Evolutionary conservation across 2,797 vertebrate genomes (phyloP).

Genomic region (Botia almorhae): DNA sequence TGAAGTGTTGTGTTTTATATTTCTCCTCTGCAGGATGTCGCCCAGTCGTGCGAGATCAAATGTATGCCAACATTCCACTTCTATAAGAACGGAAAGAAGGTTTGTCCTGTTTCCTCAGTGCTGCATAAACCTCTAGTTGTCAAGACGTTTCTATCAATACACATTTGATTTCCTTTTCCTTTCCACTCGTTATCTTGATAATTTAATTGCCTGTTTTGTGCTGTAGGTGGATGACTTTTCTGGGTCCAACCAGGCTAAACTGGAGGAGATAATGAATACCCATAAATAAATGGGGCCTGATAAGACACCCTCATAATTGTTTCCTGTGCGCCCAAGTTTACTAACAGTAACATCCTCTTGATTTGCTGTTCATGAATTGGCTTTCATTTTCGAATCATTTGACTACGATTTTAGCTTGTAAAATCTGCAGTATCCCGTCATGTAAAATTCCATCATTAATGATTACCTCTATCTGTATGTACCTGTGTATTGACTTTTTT

Average conservation of each 20-base stretch:
- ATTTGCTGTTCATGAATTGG: conserved; percentile 5
- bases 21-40: conserved; percentile 75
- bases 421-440: conserved; percentile 9
- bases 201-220: neutral
- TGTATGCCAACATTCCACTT: conserved; percentile 91
- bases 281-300: conserved; percentile 32
- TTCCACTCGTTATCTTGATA: neutral
- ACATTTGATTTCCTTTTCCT: neutral
- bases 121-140: neutral
- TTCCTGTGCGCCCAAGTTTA: conserved; percentile 9
- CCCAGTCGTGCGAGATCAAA: conserved; percentile 79
- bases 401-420: neutral
- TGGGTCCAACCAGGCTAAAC: conserved; percentile 60
- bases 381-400: neutral
- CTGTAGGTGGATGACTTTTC: conserved; percentile 60
- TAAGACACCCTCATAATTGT: neutral
- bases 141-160: neutral
- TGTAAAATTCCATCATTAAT: conserved; percentile 6
- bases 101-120: conserved; percentile 50
- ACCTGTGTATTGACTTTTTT: neutral
- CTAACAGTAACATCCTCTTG: conserved; percentile 2
- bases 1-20: neutral
- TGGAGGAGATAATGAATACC: conserved; percentile 49
- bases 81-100: conserved; percentile 81
- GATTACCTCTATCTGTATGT: neutral